Evolutionary conservation across 2,888 invertebrate genomes (phyloP).

Genomic region (Sphinx pinastri): DNA sequence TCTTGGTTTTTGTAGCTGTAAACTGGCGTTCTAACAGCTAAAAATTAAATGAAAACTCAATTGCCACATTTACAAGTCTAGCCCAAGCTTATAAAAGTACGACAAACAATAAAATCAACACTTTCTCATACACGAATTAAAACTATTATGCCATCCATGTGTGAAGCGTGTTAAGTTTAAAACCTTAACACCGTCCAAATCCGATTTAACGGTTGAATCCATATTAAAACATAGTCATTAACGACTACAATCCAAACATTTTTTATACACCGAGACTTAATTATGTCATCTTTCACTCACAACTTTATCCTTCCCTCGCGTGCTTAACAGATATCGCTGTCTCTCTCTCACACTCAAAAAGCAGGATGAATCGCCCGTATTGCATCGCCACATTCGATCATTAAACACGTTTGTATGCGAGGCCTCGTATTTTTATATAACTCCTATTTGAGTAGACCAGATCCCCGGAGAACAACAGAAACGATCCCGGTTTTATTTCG

Average conservation of each 20-base stretch:
- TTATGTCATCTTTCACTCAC: constrained; percentile 76
- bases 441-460: constrained; percentile 40
- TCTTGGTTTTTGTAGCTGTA: too few species aligned
- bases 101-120: constrained; percentile 39
- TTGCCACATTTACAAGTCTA: too few species aligned
- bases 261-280: constrained; percentile 69
- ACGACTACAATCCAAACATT: constrained; percentile 74
- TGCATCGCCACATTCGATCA: constrained; percentile 69
- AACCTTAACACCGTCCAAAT: constrained; percentile 50
- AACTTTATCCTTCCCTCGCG: constrained; percentile 59
- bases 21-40: too few species aligned
- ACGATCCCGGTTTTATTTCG: constrained; percentile 61
- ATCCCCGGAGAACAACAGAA: constrained; percentile 44
- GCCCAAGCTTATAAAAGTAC: neutral
- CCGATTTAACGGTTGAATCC: constrained; percentile 65
- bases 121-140: constrained; percentile 46
- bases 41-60: too few species aligned
- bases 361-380: constrained; percentile 60
- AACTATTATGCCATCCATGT: constrained; percentile 42
- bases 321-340: constrained; percentile 53
- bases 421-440: constrained; percentile 64
- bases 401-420: constrained; percentile 83
- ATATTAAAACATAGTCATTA: constrained; percentile 72
- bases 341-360: constrained; percentile 61
- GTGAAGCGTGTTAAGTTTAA: constrained; percentile 47